These are phyloP conservation scores for Disparrhopalites patrizii DNA, from an alignment of 2,888 invertebrate species.

Conservation along the genomic window DNA sequence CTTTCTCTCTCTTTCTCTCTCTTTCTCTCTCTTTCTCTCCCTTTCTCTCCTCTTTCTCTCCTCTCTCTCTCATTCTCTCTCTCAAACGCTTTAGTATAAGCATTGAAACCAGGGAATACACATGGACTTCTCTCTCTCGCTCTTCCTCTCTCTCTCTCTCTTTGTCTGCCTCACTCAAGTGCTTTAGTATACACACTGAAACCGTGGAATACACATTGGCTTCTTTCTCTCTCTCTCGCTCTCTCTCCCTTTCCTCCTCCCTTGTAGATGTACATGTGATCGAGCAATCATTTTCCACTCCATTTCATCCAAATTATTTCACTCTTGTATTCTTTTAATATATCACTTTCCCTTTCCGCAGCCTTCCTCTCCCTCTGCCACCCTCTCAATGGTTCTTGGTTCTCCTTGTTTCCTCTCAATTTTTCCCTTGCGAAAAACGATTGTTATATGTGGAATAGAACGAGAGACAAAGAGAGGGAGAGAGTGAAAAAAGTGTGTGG, in stretches of 20 bases:
- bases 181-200: not conserved
- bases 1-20: not conserved
- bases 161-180: not conserved
- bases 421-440: too few species aligned
- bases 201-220: too few species aligned
- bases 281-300: conserved; percentile 42
- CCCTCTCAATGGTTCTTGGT: not conserved
- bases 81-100: too few species aligned
- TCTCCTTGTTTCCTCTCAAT: not conserved
- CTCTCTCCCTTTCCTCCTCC: not conserved
- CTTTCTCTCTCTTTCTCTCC: not conserved
- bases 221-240: not conserved
- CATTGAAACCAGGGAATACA: too few species aligned
- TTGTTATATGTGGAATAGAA: too few species aligned
- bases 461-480: not conserved
- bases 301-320: conserved; percentile 42
- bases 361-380: not conserved
- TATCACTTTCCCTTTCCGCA: conserved; percentile 30
- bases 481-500: not conserved
- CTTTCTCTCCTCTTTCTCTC: too few species aligned
- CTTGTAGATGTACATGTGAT: conserved; percentile 31
- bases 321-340: conserved; percentile 40
- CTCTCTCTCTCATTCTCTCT: not conserved
- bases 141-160: not conserved
- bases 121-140: not conserved